A percentile compares a stretch with the other conserved stretches of the same genome.
These are phyloP conservation scores for Pitta sordida DNA, from an alignment of 2,113 vertebrate genomes.

Conservation along the genomic window DNA sequence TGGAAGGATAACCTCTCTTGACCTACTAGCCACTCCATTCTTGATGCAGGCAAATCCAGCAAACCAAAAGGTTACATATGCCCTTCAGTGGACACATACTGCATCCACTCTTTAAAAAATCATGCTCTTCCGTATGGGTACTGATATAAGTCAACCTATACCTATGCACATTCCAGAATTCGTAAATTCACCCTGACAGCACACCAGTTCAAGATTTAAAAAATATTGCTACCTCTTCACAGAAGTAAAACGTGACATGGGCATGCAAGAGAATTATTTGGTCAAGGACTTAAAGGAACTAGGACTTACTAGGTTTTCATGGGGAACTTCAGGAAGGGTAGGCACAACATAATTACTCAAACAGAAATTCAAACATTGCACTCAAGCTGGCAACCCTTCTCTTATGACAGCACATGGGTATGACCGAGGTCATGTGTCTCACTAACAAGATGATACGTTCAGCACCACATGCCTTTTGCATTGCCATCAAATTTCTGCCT, in stretches of 20 bases:
- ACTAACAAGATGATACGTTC: not conserved
- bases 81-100: not conserved
- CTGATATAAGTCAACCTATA: not conserved
- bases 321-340: not conserved
- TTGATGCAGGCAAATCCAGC: too few species aligned
- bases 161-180: not conserved
- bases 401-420: not conserved
- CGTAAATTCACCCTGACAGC: not conserved
- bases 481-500: not conserved
- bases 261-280: not conserved
- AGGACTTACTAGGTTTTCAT: not conserved
- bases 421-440: accelerated
- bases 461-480: not conserved
- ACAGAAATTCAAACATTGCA: not conserved
- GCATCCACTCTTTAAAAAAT: not conserved
- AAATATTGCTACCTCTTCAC: not conserved
- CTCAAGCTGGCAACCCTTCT: not conserved
- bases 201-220: not conserved
- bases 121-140: not conserved
- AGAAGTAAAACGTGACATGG: not conserved
- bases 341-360: not conserved
- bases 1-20: too few species aligned
- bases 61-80: not conserved
- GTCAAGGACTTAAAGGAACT: not conserved
- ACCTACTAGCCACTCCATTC: too few species aligned